These are phyloP conservation scores for Nasonia oneida DNA, from an alignment of 2,888 invertebrate genomes.

Conservation along the genomic window DNA sequence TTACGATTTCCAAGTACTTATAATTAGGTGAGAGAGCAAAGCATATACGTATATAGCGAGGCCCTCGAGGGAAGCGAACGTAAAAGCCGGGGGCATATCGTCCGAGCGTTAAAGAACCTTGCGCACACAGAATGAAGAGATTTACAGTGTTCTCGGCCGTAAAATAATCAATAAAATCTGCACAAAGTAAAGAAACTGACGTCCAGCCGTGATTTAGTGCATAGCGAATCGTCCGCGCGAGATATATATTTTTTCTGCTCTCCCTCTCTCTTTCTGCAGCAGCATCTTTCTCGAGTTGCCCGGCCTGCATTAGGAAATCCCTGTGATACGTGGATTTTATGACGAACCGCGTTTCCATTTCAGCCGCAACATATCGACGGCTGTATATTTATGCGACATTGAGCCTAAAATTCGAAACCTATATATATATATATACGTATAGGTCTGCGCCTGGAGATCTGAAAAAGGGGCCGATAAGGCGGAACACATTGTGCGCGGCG, in stretches of 20 bases:
- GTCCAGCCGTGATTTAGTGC: conserved; percentile 77
- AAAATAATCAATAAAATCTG: conserved; percentile 79
- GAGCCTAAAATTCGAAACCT: neutral
- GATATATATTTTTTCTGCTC: conserved; percentile 1
- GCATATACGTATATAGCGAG: conserved; percentile 60
- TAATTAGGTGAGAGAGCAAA: conserved; percentile 70
- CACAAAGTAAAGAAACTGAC: conserved; percentile 78
- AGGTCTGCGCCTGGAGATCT: neutral
- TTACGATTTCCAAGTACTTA: conserved; percentile 58
- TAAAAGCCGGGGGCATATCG: conserved; percentile 67
- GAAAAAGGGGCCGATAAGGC: neutral
- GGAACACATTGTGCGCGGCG: neutral
- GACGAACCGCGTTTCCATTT: neutral
- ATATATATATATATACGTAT: neutral
- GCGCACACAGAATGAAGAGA: conserved; percentile 74
- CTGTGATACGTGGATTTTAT: conserved; percentile 18
- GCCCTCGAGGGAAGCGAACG: conserved; percentile 49
- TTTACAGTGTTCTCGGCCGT: conserved; percentile 78
- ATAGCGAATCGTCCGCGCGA: conserved; percentile 63
- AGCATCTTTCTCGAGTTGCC: neutral
- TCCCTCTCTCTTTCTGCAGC: conserved; percentile 60
- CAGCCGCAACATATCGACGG: too few relatives aligned
- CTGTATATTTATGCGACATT: too few relatives aligned
- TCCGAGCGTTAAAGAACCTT: conserved; percentile 61
- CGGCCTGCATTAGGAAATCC: conserved; percentile 36